Evolutionary conservation across 2,113 vertebrate species (phyloP).

Genomic region (Phalacrocorax brasilianus): DNA sequence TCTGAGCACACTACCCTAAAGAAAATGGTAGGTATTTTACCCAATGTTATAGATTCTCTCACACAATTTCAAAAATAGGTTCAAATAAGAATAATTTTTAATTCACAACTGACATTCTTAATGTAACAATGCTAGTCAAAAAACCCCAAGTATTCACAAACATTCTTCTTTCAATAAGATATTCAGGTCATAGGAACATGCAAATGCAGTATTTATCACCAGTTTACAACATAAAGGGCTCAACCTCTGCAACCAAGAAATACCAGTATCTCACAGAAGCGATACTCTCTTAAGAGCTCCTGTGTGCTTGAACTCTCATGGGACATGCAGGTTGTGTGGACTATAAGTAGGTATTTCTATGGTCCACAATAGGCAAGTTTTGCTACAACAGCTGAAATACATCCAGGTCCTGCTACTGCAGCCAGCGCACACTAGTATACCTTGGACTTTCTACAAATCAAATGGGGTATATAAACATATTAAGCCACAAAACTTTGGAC

Average conservation of each 20-base stretch:
- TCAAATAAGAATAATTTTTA: background rate
- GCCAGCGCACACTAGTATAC: background rate
- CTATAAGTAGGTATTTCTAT: background rate
- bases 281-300: background rate
- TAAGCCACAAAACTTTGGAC: background rate
- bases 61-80: background rate
- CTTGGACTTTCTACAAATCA: background rate
- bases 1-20: background rate
- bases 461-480: background rate
- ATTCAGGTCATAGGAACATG: background rate
- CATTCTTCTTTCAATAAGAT: background rate
- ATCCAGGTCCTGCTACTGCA: background rate
- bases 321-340: background rate
- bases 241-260: background rate
- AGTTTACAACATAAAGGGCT: background rate
- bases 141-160: background rate
- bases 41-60: background rate
- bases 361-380: background rate
- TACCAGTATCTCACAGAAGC: background rate
- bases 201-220: background rate
- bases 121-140: background rate
- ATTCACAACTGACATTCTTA: background rate
- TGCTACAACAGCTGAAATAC: background rate
- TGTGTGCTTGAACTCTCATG: background rate
- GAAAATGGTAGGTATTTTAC: background rate